phyloP scores from a whole-genome alignment of 1,140 invertebrate genomes.

The Stegodyphus dumicola region DNA sequence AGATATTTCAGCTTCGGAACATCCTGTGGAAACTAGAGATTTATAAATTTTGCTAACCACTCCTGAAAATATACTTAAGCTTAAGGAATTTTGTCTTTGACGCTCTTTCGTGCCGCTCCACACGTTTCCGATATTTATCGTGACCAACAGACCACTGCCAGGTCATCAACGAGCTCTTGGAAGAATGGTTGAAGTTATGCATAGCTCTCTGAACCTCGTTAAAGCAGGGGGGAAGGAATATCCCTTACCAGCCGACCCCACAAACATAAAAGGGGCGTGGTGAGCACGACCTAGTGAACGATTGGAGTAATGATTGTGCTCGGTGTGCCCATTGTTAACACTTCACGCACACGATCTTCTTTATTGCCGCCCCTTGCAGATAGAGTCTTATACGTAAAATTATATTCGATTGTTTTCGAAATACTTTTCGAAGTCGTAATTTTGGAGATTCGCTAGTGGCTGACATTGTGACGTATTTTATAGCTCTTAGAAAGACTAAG shows the following conservation, averaged over 20 bases:
- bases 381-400: neutral
- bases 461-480: no score
- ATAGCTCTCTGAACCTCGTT: neutral
- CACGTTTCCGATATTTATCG: neutral
- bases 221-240: neutral
- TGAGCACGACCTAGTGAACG: constrained; percentile 25
- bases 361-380: neutral
- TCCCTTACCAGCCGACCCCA: neutral
- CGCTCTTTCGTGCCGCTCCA: neutral
- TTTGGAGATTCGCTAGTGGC: neutral
- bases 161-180: no score
- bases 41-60: no score
- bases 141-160: neutral
- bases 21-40: no score
- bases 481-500: neutral
- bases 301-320: constrained; percentile 17
- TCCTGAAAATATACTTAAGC: no score
- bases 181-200: no score
- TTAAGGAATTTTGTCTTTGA: neutral
- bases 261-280: constrained; percentile 32
- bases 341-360: constrained; percentile 18
- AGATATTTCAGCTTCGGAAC: no score
- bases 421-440: neutral
- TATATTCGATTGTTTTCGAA: neutral
- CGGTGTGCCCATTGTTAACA: constrained; percentile 17